Percentiles rank a stretch among this genome's conserved stretches.
Conservation (phyloP, 2,797 vertebrate species). For the Pantherophis alleghaniensis region DNA sequence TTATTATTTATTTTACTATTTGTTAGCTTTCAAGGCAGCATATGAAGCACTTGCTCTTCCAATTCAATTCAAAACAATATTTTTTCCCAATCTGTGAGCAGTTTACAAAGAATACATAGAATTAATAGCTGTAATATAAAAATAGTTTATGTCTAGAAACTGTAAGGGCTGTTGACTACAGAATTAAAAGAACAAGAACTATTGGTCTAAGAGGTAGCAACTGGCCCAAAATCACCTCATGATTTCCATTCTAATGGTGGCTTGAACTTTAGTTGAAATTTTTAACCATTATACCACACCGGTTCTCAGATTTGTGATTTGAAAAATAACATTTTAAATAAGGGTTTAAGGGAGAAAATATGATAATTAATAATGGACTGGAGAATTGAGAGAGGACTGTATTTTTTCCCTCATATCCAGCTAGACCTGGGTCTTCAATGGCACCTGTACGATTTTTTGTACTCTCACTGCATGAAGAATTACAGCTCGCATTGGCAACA, state of each 20-base stretch:
- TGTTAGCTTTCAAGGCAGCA: background rate
- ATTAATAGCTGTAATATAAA: background rate
- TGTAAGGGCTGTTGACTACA: background rate
- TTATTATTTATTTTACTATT: background rate
- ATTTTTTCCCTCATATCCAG: background rate
- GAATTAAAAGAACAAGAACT: background rate
- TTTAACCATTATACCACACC: background rate
- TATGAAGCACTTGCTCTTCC: background rate
- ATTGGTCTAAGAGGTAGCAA: background rate
- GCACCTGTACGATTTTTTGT: background rate
- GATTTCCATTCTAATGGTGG: background rate
- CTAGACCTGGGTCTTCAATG: background rate
- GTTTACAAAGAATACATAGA: background rate
- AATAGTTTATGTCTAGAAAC: background rate
- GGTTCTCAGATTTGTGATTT: background rate
- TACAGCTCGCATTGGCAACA: slow-evolving; percentile 5
- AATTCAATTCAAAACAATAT: background rate
- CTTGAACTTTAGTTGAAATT: background rate
- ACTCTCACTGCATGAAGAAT: background rate
- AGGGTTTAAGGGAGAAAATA: background rate
- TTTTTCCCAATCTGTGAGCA: background rate
- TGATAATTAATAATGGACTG: background rate
- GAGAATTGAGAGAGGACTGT: background rate
- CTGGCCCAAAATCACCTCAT: background rate
- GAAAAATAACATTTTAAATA: background rate